Conservation (phyloP, 1,140 invertebrate species). For the Ceratitis capitata region DNA sequence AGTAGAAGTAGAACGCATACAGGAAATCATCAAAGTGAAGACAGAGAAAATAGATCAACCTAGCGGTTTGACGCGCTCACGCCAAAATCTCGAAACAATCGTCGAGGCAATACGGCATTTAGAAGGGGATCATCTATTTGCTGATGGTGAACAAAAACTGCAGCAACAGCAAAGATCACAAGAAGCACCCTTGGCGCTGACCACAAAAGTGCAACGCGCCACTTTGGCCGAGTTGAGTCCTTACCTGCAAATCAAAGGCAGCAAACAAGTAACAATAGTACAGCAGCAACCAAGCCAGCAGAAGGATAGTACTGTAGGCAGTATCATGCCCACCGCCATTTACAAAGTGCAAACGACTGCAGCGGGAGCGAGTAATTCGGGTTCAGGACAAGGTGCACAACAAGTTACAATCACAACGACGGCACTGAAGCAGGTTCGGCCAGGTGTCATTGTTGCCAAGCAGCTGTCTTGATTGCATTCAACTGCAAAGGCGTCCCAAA, state of each 20-base stretch:
- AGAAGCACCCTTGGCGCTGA: slow-evolving; percentile 80
- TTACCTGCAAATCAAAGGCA: slow-evolving; percentile 71
- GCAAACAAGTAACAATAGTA: slow-evolving; percentile 58
- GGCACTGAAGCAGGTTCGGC: slow-evolving; percentile 74
- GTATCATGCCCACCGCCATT: slow-evolving; percentile 58
- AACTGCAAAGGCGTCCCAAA: slow-evolving; percentile 9
- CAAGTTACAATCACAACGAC: slow-evolving; percentile 64
- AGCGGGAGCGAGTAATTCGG: slow-evolving; percentile 47
- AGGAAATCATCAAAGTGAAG: slow-evolving; percentile 61
- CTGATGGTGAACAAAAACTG: slow-evolving; percentile 66
- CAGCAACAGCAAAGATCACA: slow-evolving; percentile 55
- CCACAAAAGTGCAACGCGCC: slow-evolving; percentile 70
- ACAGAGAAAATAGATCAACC: slow-evolving; percentile 58
- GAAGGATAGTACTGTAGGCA: not conserved
- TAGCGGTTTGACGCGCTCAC: slow-evolving; percentile 72
- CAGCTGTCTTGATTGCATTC: slow-evolving; percentile 67
- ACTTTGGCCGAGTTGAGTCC: slow-evolving; percentile 73
- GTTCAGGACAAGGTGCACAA: slow-evolving; percentile 47
- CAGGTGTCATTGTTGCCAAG: slow-evolving; percentile 88
- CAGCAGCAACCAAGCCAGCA: slow-evolving; percentile 36
- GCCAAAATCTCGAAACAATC: slow-evolving; percentile 96
- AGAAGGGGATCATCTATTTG: slow-evolving; percentile 92
- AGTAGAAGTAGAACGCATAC: slow-evolving; percentile 77
- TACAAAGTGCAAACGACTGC: slow-evolving; percentile 60
- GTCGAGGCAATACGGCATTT: slow-evolving; percentile 96